Evolutionary conservation across 2,113 vertebrate species (phyloP).

Genomic region (Sorex araneus): DNA sequence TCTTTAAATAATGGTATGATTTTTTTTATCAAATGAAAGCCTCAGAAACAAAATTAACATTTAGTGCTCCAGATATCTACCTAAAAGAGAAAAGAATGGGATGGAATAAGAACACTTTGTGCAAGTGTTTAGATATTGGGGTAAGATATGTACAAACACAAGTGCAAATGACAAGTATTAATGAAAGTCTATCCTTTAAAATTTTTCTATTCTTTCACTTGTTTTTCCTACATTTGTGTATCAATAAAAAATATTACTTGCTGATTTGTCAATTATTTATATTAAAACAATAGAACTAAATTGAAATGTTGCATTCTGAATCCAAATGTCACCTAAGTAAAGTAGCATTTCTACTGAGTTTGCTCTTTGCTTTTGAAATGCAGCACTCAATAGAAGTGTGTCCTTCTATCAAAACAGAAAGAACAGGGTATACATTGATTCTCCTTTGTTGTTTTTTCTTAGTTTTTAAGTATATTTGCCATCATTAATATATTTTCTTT

Average conservation of each 20-base stretch:
- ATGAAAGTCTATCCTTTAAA: constrained; percentile 1
- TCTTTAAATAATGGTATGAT: constrained; percentile 61
- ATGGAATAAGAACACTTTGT: not conserved
- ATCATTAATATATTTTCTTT: not conserved
- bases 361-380: not conserved
- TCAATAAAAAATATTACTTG: not conserved
- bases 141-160: not conserved
- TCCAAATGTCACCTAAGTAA: not conserved
- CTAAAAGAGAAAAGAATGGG: not conserved
- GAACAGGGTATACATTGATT: not conserved
- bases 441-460: not conserved
- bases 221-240: not conserved
- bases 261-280: constrained; percentile 24
- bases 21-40: constrained; percentile 30
- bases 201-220: not conserved
- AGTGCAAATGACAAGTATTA: constrained; percentile 9
- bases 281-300: constrained; percentile 26
- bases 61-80: not conserved
- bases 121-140: not conserved
- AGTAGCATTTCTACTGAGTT: not conserved
- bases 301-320: not conserved
- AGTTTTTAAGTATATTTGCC: not conserved
- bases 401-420: not conserved
- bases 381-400: not conserved
- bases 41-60: constrained; percentile 16